Evolutionary conservation across 1,140 invertebrate genomes (phyloP), one percentile per base, ranked within the genome.

Genomic region (Apis florea): DNA sequence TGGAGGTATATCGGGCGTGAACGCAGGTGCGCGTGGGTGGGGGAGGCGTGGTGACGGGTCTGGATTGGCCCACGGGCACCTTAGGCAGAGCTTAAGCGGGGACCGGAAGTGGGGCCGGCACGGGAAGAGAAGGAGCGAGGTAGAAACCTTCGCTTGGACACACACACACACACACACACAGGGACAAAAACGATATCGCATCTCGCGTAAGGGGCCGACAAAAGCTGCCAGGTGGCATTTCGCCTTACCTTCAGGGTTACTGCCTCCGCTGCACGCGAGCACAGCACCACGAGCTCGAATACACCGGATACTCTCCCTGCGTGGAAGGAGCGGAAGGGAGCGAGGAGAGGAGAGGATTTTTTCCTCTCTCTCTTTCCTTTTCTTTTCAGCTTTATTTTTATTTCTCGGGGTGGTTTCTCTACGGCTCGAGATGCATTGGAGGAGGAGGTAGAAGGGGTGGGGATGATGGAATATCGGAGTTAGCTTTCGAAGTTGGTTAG

Each of bases 151-250:
- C 31, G 31, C 31, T 40, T 40, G 31, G 31, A 6, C 31, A 31
- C 31, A n/a, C n/a, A n/a, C n/a, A n/a, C n/a, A n/a, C n/a, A n/a
- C n/a, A n/a, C n/a, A n/a, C n/a, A n/a, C n/a, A n/a, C n/a, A n/a
- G n/a, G 51, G 59, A 85, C 91, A 93, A 92, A 93, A 93, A 93
- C 92, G 89, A 93, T 92, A 91, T 92, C 91, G 88, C 89, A 91
- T 91, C 91, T 91, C 81, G 83, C 88, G 89, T 72, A 85, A 85
- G 85, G 85, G 81, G 81, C 51, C 58, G 73, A 82, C 90, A 93
- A 94, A 94, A 93, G 90, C 90, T 90, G 91, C 92, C 92, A 94
- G 93, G 92, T 93, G 92, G 92, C 93, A 93, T 93, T 93, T 91
- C 91, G 91, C 85, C 85, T 91, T 91, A 89, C 90, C 88, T 89